These are phyloP conservation scores for Maniola hyperantus DNA, from an alignment of 2,888 invertebrate genomes.

Conservation along the genomic window DNA sequence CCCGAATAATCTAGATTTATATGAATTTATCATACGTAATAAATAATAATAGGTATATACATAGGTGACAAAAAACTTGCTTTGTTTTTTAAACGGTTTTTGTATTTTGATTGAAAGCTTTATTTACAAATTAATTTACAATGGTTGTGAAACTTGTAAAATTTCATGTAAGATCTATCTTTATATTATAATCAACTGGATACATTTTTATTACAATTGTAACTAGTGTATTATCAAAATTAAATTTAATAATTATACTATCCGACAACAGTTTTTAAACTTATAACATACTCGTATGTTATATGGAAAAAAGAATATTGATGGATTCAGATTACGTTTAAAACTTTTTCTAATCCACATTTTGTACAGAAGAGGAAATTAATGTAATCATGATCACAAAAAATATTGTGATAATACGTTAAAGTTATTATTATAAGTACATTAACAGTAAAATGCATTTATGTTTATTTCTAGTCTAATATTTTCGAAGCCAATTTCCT, in stretches of 20 bases:
- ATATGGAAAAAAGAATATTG: constrained; percentile 27
- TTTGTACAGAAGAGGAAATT: constrained; percentile 44
- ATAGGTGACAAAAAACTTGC: constrained; percentile 9
- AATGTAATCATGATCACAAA: constrained; percentile 55
- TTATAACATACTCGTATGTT: neutral
- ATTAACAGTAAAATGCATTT: neutral
- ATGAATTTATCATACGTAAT: constrained; percentile 43
- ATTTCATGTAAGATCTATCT: constrained; percentile 40
- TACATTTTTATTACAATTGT: constrained; percentile 30
- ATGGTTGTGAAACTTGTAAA: constrained; percentile 65
- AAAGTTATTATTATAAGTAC: neutral
- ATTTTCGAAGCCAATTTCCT: neutral
- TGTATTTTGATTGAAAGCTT: constrained; percentile 16
- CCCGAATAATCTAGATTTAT: constrained; percentile 43
- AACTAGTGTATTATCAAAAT: constrained; percentile 21
- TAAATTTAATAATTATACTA: constrained; percentile 12
- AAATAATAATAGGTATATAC: constrained; percentile 28
- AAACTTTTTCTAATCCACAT: constrained; percentile 47
- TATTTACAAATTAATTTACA: constrained; percentile 44
- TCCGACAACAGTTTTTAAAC: constrained; percentile 22
- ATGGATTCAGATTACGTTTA: constrained; percentile 40
- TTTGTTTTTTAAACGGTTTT: constrained; percentile 25
- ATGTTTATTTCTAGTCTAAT: neutral
- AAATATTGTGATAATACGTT: constrained; percentile 55
- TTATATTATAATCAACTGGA: constrained; percentile 33